Base-by-base conservation (phyloP, 1,140 invertebrate genomes). In the Cotesia typhae region DNA sequence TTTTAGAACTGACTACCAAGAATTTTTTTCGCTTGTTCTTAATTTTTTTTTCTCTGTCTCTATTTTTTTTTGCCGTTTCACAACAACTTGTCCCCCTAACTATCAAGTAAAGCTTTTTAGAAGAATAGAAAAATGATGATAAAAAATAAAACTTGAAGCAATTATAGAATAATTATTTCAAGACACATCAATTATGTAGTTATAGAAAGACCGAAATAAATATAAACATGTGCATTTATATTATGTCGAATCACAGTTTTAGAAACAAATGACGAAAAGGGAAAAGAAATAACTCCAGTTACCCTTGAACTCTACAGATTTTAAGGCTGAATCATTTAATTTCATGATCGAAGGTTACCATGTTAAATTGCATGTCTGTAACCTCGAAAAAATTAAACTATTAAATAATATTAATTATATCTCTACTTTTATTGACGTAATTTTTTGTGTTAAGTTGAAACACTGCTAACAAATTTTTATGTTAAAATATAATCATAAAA, bases 1-100 rank as follows among this genome's bases (percentile, higher is more conserved):
- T 85, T 86, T 84, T 85, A 85, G 82, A 83, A 81, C 77, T 71
- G 71, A 72, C 75, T 78, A 78, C 74, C 74, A 69, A 72, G 60
- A 63, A 63, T 37, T 63, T 38, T 38, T 63, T 63, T 37, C 10
- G 14, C 14, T 37, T 28, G 60, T 63, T 36, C 37, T 9, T 4
- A 28, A 28, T 9, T 61, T 61, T 35, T 61, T 67, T 67, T 28
- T 28, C 9, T 67, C 47, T 35, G 12, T 35, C 14, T 52, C 14
- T 67, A 10, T 51, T 10, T 52, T 67, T 10, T 67, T 14, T 51
- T 3, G n/a, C 64, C 4, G 20, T 28, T 41, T 41, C 17, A 20
- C 64, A 59, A 20, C 20, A 59, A 20, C 14, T 28, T 6, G 41
- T 47, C 41, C 41, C 12, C 12, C 17, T 5, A n/a, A 14, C 53